A percentile compares a stretch with the other conserved stretches of the same genome.
These are phyloP conservation scores for Forbesichthys agassizii DNA, from an alignment of 2,113 vertebrate genomes.

Conservation along the genomic window DNA sequence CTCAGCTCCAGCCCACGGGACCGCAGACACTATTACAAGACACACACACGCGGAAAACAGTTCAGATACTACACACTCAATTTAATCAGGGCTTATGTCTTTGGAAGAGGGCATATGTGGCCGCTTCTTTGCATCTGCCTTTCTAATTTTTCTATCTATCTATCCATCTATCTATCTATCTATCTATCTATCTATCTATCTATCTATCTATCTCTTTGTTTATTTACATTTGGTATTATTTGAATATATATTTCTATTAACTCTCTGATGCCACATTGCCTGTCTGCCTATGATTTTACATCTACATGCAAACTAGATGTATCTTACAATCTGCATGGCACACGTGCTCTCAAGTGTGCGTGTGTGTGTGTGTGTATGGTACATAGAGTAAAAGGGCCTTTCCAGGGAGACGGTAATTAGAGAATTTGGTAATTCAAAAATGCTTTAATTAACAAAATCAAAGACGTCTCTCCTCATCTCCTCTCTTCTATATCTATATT, in stretches of 20 bases:
- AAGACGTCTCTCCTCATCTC: slow-evolving; percentile 19
- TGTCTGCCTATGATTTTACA: neutral
- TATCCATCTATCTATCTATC: slow-evolving; percentile 30
- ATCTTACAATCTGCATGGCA: neutral
- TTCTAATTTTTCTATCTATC: slow-evolving; percentile 11
- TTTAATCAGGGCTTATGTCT: slow-evolving; percentile 77
- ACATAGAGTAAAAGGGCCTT: neutral
- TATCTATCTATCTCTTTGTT: neutral
- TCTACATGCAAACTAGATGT: no score
- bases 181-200: slow-evolving; percentile 32
- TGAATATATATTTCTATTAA: neutral
- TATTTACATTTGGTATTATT: neutral
- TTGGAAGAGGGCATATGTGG: slow-evolving; percentile 72
- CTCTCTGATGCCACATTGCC: neutral
- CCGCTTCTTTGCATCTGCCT: slow-evolving; percentile 48
- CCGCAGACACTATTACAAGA: slow-evolving; percentile 79
- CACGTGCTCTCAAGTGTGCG: no score
- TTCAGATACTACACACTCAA: slow-evolving; percentile 71
- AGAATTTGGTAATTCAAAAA: slow-evolving; percentile 60
- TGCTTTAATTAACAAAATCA: slow-evolving; percentile 59
- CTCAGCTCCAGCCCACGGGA: slow-evolving; percentile 75
- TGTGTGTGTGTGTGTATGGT: slow-evolving; percentile 2
- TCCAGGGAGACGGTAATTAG: slow-evolving; percentile 37
- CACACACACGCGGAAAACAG: slow-evolving; percentile 65
- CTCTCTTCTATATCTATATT: slow-evolving; percentile 12